A percentile compares a stretch with the other conserved stretches of the same genome.
Conservation (phyloP, 2,113 vertebrate species). For the Crotalus horridus region DNA sequence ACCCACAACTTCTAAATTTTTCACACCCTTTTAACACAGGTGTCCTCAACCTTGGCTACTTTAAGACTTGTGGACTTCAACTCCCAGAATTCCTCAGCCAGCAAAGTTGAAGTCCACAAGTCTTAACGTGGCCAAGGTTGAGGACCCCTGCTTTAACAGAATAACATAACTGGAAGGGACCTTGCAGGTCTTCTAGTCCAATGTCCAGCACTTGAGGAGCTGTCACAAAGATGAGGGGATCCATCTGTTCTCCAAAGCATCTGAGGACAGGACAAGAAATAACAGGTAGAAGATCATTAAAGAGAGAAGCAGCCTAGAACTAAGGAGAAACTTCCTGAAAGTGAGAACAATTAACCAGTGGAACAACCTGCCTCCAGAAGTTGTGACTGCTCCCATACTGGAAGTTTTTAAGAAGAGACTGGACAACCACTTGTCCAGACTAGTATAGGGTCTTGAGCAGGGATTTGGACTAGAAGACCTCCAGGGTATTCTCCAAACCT, state of each 20-base stretch:
- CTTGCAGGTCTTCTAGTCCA: no score
- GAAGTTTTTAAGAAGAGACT: background rate
- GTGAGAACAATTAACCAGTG: background rate
- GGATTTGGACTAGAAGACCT: background rate
- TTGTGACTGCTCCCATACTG: background rate
- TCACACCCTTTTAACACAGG: no score
- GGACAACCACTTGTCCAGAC: background rate
- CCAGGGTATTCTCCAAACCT: background rate
- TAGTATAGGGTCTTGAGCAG: background rate
- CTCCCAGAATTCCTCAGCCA: no score
- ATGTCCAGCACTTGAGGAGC: background rate
- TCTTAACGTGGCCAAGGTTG: no score
- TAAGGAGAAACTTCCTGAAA: background rate
- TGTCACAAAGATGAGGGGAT: background rate
- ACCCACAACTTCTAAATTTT: no score
- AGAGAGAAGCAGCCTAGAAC: background rate
- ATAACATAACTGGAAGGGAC: no score
- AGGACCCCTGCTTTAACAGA: no score
- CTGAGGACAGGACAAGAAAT: background rate
- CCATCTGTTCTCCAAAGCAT: background rate
- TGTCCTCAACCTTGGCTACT: no score
- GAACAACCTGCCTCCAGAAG: background rate
- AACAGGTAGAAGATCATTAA: background rate
- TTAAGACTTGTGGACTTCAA: no score
- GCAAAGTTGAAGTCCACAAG: no score